Conservation (phyloP, 2,113 vertebrate species). For the Stomatorhinus ivindoensis region DNA sequence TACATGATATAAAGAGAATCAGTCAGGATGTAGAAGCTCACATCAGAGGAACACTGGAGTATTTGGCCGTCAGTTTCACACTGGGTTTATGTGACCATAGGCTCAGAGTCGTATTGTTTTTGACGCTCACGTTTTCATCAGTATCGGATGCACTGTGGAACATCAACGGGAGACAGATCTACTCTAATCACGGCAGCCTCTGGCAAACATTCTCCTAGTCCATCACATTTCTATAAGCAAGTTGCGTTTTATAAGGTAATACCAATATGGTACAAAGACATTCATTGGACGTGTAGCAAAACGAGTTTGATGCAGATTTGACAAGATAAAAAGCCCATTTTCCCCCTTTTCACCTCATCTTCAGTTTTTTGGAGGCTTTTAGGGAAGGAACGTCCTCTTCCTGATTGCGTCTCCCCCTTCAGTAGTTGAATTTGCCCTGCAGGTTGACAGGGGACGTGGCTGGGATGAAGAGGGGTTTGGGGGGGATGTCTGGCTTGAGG, state of each 20-base stretch:
- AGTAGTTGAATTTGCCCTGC: conserved; percentile 71
- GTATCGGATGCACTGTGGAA: conserved; percentile 49
- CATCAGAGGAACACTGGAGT: conserved; percentile 52
- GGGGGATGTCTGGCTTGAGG: conserved; percentile 65
- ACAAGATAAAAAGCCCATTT: conserved; percentile 43
- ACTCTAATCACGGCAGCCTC: conserved; percentile 51
- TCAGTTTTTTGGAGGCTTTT: conserved; percentile 26
- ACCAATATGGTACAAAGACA: conserved; percentile 79
- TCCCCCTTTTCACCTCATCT: conserved; percentile 32
- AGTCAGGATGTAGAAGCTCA: conserved; percentile 57
- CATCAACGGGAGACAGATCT: conserved; percentile 57
- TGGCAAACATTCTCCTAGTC: conserved; percentile 36
- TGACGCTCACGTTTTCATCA: conserved; percentile 34
- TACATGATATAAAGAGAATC: conserved; percentile 56
- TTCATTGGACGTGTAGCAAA: conserved; percentile 51
- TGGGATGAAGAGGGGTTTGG: conserved; percentile 68
- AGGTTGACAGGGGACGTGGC: conserved; percentile 67
- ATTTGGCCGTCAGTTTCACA: neutral
- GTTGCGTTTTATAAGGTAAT: conserved; percentile 58
- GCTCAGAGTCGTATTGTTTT: conserved; percentile 36
- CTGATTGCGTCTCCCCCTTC: conserved; percentile 25
- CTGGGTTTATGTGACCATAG: conserved; percentile 26
- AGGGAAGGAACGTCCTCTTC: conserved; percentile 34
- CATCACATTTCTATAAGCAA: conserved; percentile 54
- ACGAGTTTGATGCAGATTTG: conserved; percentile 54